Evolutionary conservation across 2,888 invertebrate genomes (phyloP).

Genomic region (Nomada ferruginata): DNA sequence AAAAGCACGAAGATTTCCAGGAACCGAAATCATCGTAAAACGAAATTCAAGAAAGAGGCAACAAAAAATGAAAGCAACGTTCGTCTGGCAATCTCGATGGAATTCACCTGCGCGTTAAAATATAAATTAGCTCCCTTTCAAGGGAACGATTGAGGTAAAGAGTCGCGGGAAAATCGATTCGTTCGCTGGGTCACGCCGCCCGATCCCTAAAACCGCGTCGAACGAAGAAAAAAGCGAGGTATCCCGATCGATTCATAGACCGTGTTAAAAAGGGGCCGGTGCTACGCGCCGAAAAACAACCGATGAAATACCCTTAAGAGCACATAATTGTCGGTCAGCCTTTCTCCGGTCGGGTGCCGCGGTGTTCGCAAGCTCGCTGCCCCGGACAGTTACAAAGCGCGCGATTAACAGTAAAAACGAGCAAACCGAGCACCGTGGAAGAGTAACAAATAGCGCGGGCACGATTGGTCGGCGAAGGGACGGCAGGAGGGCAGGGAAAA

Average conservation of each 20-base stretch:
- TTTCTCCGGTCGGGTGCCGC: slow-evolving; percentile 7
- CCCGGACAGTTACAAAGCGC: slow-evolving; percentile 52
- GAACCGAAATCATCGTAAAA: not conserved
- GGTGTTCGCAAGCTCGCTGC: slow-evolving; percentile 10
- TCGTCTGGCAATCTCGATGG: too few species aligned
- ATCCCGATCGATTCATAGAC: slow-evolving; percentile 6
- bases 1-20: not conserved
- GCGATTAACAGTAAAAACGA: slow-evolving; percentile 61
- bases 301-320: slow-evolving; percentile 27
- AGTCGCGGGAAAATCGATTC: not conserved
- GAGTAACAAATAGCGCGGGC: slow-evolving; percentile 45
- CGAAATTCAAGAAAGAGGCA: not conserved
- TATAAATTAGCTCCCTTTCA: not conserved
- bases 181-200: not conserved
- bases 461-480: not conserved
- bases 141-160: not conserved
- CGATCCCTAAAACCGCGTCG: not conserved
- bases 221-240: not conserved
- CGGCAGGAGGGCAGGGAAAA: not conserved
- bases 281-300: slow-evolving; percentile 10
- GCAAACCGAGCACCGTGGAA: slow-evolving; percentile 20
- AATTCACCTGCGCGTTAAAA: not conserved
- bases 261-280: not conserved
- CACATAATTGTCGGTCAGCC: slow-evolving; percentile 42
- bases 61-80: not conserved